Base-by-base conservation (phyloP, 2,888 invertebrate species). In the Melipona bicolor region DNA sequence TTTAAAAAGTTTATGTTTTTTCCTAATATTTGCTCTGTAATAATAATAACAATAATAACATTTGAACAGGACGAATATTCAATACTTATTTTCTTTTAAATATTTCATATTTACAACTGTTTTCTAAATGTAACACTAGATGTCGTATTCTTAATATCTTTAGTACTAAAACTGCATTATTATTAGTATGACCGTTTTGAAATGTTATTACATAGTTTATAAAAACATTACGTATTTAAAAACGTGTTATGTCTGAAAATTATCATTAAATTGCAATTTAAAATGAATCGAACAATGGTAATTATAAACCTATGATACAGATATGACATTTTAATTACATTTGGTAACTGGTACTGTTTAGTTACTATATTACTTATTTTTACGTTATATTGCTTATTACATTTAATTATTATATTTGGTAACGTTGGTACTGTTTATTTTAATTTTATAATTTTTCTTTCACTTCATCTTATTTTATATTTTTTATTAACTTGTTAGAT, bases 241-340 rank as follows among this genome's bases (percentile, higher is more conserved):
- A 43, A 11, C 43, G 43, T 43, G 43, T 43, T 43, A 43, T 43
- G 43, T 52, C 15, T 24, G 5, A 67, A 19, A 72, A 9, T 43
- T 71, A 32, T 24, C 15, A 36, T 52, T 56, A 1, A 15, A 43
- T 24, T n/a, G 4, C 21, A 61, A 27, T 54, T 36, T n/a, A 79
- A 85, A 73, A 86, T 86, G 85, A 73, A 85, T 4, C 68, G 70
- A 54, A 56, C 43, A 74, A 75, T 82, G 85, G 82, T 89, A 85
- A 87, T 59, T 81, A 65, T 56, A 36, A 59, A 54, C 27, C 67
- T 68, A 32, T 43, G 43, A 43, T 43, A 43, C 43, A 43, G 9
- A 43, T 43, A 9, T 43, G 43, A 43, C 43, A 43, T 36, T 36
- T 9, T 9, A 36, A 36, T 32, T 32, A 32, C 32, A 32, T 32